A percentile compares a stretch with the other conserved stretches of the same genome.
Conservation (phyloP, 2,113 vertebrate species). For the Setophaga petechia region DNA sequence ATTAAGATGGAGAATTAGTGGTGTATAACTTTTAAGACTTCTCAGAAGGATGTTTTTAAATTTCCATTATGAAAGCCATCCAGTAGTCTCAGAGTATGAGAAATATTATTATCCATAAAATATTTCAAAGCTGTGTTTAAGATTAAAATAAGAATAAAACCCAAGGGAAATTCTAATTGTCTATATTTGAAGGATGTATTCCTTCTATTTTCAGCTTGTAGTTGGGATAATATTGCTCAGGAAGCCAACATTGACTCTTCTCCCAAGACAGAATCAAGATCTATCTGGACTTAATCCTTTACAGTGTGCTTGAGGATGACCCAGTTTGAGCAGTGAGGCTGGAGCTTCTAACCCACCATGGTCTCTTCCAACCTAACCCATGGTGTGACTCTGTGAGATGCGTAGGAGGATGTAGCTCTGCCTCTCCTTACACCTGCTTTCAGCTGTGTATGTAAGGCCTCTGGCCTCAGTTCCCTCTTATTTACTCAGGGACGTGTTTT, state of each 20-base stretch:
- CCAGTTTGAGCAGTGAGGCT: neutral
- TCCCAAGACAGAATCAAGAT: neutral
- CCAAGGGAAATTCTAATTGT: neutral
- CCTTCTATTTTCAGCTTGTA: neutral
- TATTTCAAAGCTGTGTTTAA: constrained; percentile 38
- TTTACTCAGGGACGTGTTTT: neutral
- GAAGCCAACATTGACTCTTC: neutral
- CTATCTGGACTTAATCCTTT: neutral
- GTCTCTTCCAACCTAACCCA: neutral
- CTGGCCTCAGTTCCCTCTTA: neutral
- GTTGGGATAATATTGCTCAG: neutral
- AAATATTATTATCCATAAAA: constrained; percentile 6
- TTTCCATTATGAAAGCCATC: constrained; percentile 43
- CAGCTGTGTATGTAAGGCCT: neutral
- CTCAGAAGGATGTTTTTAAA: constrained; percentile 43
- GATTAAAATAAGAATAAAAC: constrained; percentile 14
- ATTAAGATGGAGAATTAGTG: neutral
- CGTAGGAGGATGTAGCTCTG: neutral
- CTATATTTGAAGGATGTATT: neutral
- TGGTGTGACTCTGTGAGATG: neutral
- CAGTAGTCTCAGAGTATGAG: constrained; percentile 41
- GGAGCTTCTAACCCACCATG: neutral
- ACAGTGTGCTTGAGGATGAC: neutral
- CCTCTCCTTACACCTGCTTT: neutral
- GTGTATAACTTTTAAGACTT: constrained; percentile 41